Conservation (phyloP, 2,113 vertebrate genomes). For the Labeo rohita region DNA sequence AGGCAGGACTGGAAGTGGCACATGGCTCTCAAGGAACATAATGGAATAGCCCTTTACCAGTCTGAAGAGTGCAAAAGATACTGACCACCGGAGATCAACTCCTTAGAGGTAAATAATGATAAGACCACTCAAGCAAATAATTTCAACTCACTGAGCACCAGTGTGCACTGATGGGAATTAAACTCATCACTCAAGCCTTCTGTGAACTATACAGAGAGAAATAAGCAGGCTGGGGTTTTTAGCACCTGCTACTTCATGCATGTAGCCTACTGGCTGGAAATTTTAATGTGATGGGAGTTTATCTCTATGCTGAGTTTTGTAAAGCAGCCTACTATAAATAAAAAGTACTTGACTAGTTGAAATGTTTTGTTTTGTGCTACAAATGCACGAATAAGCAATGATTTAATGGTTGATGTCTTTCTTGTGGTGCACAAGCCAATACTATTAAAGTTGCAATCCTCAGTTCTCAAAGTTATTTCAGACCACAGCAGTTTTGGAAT, state of each 20-base stretch:
- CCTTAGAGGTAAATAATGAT: slow-evolving; percentile 38
- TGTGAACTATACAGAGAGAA: slow-evolving; percentile 4
- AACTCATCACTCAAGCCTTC: neutral
- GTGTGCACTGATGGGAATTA: slow-evolving; percentile 36
- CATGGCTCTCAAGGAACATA: neutral
- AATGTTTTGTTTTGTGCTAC: slow-evolving; percentile 9
- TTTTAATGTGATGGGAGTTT: neutral
- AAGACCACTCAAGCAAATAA: slow-evolving; percentile 25
- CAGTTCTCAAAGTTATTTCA: slow-evolving; percentile 28
- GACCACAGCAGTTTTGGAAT: slow-evolving; percentile 11
- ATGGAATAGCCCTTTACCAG: neutral
- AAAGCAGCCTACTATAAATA: neutral
- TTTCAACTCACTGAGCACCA: slow-evolving; percentile 35
- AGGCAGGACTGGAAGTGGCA: neutral
- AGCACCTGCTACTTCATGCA: neutral
- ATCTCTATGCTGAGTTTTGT: neutral
- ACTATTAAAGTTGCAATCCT: slow-evolving; percentile 18
- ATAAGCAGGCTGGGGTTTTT: neutral
- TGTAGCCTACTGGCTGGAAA: neutral
- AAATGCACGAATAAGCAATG: slow-evolving; percentile 3
- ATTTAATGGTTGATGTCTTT: slow-evolving; percentile 16
- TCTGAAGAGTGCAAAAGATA: slow-evolving; percentile 37
- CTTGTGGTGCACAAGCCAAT: neutral
- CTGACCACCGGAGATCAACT: slow-evolving; percentile 33
- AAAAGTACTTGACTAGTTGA: neutral